Percentiles rank a stretch among this genome's conserved stretches.
phyloP scores from a whole-genome alignment of 2,888 invertebrate species.

The Ochropacha duplaris region DNA sequence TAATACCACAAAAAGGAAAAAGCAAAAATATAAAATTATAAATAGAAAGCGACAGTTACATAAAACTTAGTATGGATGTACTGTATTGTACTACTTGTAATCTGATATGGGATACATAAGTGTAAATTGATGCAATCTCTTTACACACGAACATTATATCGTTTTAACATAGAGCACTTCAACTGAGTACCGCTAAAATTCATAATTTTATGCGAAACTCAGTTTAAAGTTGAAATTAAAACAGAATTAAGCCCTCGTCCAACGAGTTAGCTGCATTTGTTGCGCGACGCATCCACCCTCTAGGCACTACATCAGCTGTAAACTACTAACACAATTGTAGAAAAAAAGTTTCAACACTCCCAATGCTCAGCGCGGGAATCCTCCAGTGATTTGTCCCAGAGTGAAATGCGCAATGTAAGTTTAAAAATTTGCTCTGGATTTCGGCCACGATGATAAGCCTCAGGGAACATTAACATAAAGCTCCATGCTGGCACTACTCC shows the following conservation, averaged over 20 bases:
- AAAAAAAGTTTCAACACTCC: background rate
- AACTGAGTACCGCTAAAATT: conserved; percentile 30
- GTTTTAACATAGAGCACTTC: conserved; percentile 2
- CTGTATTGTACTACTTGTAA: background rate
- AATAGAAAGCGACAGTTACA: background rate
- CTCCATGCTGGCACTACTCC: conserved; percentile 35
- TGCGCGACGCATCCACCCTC: conserved; percentile 29
- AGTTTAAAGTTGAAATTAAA: conserved; percentile 54
- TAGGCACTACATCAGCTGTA: background rate
- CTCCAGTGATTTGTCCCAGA: background rate
- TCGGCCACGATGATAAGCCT: conserved; percentile 11
- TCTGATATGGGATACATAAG: background rate
- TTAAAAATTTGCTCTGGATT: conserved; percentile 9
- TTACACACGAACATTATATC: background rate
- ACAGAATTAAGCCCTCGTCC: conserved; percentile 47
- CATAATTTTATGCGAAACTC: conserved; percentile 43
- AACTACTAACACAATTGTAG: background rate
- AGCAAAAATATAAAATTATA: background rate
- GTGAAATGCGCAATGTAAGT: conserved; percentile 1
- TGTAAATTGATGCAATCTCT: background rate
- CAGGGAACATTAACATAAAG: conserved; percentile 48
- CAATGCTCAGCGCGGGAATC: conserved; percentile 5
- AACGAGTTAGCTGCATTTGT: conserved; percentile 46
- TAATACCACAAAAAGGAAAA: background rate
- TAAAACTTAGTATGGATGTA: background rate